Conservation (phyloP, 2,113 vertebrate species). For the Thamnophis sirtalis region DNA sequence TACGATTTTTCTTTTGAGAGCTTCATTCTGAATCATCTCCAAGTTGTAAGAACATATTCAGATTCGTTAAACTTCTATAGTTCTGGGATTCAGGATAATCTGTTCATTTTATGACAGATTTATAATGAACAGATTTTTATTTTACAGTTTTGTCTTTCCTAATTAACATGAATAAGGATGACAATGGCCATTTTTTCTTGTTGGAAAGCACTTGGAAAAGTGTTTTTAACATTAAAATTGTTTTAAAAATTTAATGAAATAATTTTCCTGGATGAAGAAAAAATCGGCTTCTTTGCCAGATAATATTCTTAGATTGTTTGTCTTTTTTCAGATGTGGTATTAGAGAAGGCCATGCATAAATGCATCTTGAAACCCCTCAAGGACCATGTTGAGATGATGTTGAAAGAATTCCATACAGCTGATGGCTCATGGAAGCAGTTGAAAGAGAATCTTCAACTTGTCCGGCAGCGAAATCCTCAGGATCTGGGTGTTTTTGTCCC, state of each 20-base stretch:
- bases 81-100: background rate
- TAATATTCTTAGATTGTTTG: slow-evolving; percentile 35
- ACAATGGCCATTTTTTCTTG: slow-evolving; percentile 7
- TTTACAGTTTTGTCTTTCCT: background rate
- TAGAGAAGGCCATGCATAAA: slow-evolving; percentile 97
- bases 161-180: slow-evolving; percentile 11
- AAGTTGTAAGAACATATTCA: background rate
- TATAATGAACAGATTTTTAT: background rate
- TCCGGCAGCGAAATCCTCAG: slow-evolving; percentile 82
- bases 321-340: slow-evolving; percentile 78
- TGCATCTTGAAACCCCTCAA: slow-evolving; percentile 92
- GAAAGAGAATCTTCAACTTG: slow-evolving; percentile 87
- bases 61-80: background rate
- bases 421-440: slow-evolving; percentile 87
- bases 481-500: slow-evolving; percentile 90
- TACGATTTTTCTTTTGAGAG: background rate
- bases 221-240: background rate
- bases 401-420: slow-evolving; percentile 82
- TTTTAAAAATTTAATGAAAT: slow-evolving; percentile 17
- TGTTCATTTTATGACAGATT: too few species aligned
- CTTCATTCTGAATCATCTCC: background rate
- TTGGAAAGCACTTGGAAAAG: background rate
- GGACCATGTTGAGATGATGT: slow-evolving; percentile 77
- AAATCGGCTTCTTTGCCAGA: slow-evolving; percentile 27
- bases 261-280: slow-evolving; percentile 10